Evolutionary conservation across 2,888 invertebrate genomes (phyloP), one percentile per base, ranked within the genome.

Genomic region (Philaethria dido): DNA sequence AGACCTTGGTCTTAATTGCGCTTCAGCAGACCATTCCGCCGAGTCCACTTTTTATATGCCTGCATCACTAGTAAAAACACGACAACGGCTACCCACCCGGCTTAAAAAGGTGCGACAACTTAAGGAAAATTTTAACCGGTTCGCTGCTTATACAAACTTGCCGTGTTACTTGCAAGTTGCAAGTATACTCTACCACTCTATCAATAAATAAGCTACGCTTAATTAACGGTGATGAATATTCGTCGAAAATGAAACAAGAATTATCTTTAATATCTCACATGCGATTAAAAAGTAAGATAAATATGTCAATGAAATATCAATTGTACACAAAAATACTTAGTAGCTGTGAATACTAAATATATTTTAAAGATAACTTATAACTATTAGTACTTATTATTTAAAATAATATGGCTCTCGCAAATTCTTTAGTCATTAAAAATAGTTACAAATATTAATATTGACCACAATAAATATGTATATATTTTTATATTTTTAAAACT

Each of bases 1-100:
- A 91, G 92, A 92, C 92, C 92, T 92, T 92, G 92, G 91, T 91
- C 92, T 92, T 92, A 92, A 92, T 92, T 92, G 92, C 91, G 89
- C 86, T 87, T 85, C 87, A 87, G 87, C 88, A 84, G 88, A 87
- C 90, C 89, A 90, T 88, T 92, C 88, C 84, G 84, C 84, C 84
- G 85, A 80, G 90, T 84, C 91, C 87, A 88, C 89, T 92, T 92
- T 92, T 92, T 92, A 91, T 92, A 85, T 85, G 88, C 89, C 86
- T 91, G 92, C 92, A 92, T 90, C 88, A 87, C 90, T 89, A 89
- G 89, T 87, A 88, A 88, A 87, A 89, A 90, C 88, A 87, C 82
- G 85, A 85, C 84, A 84, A 81, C 84, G 81, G 76, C 79, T 85
- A 89, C 81, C 84, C 89, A 78, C 78, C 85, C 82, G 75, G 80